Conservation (phyloP, 2,113 vertebrate genomes). For the Pycnonotus jocosus region DNA sequence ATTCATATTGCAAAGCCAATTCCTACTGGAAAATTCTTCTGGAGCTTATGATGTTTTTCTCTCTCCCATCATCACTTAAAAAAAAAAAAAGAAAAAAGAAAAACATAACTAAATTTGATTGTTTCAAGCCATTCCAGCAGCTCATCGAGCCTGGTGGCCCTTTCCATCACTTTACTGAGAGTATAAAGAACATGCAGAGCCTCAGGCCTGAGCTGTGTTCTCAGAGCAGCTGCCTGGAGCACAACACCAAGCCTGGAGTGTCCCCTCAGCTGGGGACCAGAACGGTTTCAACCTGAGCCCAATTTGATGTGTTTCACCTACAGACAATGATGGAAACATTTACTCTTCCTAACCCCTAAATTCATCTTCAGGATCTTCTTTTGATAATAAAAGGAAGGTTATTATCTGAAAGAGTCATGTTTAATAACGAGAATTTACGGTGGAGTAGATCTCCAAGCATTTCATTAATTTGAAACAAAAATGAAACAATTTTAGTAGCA, state of each 20-base stretch:
- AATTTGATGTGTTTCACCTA: rapidly evolving
- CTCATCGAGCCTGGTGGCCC: background rate
- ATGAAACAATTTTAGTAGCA: background rate
- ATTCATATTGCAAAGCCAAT: background rate
- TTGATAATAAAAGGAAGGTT: background rate
- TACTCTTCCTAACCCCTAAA: no score
- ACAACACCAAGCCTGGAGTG: background rate
- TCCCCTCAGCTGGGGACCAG: rapidly evolving
- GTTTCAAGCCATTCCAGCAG: background rate
- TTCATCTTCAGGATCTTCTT: background rate
- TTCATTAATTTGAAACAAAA: background rate
- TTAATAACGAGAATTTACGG: background rate
- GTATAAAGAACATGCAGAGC: background rate
- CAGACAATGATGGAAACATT: background rate
- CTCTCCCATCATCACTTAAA: background rate
- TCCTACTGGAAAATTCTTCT: background rate
- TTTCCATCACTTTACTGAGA: background rate
- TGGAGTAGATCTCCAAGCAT: background rate
- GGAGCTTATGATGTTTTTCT: background rate
- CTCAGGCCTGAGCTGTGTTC: background rate
- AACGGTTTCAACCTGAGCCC: rapidly evolving
- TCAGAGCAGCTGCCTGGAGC: background rate
- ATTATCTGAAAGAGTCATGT: background rate
- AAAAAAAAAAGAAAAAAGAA: background rate
- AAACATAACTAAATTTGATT: background rate